Conservation (phyloP, 1,140 invertebrate genomes). For the Rhyacophila brunnea region DNA sequence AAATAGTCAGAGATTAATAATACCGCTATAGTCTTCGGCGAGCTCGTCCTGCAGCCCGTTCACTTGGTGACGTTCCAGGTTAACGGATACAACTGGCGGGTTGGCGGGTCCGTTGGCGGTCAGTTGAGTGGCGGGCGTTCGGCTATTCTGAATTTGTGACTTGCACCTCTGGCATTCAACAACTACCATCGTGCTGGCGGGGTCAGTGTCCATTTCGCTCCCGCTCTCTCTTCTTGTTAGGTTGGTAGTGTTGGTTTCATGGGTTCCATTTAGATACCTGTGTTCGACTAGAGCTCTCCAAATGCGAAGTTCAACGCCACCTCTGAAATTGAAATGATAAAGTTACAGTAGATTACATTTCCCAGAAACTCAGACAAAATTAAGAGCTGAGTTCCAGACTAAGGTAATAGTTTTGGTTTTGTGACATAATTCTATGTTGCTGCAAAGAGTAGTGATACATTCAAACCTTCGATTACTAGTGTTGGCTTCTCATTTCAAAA, state of each 20-base stretch:
- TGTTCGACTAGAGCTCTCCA: constrained; percentile 57
- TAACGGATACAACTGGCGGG: constrained; percentile 40
- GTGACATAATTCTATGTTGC: too few species aligned
- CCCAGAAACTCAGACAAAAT: too few species aligned
- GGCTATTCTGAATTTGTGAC: not conserved
- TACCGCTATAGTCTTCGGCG: constrained; percentile 39
- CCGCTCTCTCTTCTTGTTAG: constrained; percentile 40
- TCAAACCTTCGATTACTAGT: too few species aligned
- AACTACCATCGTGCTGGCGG: constrained; percentile 44
- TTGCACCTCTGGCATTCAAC: constrained; percentile 43
- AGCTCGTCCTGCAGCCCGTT: constrained; percentile 39
- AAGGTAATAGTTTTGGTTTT: too few species aligned
- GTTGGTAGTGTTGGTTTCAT: constrained; percentile 26
- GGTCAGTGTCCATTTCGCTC: constrained; percentile 49
- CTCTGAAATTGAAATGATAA: constrained; percentile 37
- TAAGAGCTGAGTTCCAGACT: too few species aligned
- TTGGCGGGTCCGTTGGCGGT: constrained; percentile 29
- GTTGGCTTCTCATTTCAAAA: too few species aligned
- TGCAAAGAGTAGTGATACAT: too few species aligned
- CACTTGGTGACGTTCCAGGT: constrained; percentile 31
- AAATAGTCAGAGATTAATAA: constrained; percentile 49
- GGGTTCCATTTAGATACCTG: constrained; percentile 38
- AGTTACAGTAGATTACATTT: too few species aligned
- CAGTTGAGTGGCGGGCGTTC: not conserved
- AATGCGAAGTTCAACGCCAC: constrained; percentile 53